Evolutionary conservation across 2,888 invertebrate genomes (phyloP).

Genomic region (Auanema freiburgensis): DNA sequence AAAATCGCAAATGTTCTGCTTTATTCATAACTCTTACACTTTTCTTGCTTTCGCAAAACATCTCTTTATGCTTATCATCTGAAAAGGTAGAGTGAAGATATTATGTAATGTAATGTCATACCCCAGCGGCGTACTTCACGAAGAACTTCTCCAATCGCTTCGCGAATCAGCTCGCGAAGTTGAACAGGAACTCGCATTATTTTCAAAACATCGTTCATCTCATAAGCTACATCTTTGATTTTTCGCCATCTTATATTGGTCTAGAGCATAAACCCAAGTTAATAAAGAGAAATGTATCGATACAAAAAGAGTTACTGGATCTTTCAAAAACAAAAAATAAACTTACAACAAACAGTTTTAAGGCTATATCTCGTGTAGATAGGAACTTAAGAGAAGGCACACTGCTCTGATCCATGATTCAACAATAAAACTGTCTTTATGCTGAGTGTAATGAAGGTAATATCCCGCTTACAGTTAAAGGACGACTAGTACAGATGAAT

Average conservation of each 20-base stretch:
- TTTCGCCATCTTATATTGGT: conserved; percentile 44
- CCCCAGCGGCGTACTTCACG: conserved; percentile 37
- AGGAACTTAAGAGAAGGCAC: no score
- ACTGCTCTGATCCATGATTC: no score
- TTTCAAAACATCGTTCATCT: conserved; percentile 27
- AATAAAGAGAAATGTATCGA: no score
- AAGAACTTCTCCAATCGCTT: conserved; percentile 26
- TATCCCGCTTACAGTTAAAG: no score
- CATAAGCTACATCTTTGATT: conserved; percentile 33
- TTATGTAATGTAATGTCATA: conserved; percentile 5
- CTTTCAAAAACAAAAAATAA: no score
- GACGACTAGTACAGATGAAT: no score
- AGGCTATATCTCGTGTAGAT: no score
- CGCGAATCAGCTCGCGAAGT: conserved; percentile 16
- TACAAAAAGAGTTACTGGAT: no score
- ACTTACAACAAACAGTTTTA: no score
- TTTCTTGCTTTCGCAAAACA: conserved; percentile 35
- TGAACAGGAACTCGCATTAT: conserved; percentile 25
- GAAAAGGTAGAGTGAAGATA: conserved; percentile 8
- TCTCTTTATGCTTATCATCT: conserved; percentile 47
- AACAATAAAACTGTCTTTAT: no score
- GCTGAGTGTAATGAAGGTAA: no score
- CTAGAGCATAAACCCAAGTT: conserved; percentile 21
- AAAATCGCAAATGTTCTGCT: conserved; percentile 43
- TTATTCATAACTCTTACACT: conserved; percentile 33